These are phyloP conservation scores for Pangasius larnaudii DNA, from an alignment of 2,797 vertebrate species.

Conservation along the genomic window DNA sequence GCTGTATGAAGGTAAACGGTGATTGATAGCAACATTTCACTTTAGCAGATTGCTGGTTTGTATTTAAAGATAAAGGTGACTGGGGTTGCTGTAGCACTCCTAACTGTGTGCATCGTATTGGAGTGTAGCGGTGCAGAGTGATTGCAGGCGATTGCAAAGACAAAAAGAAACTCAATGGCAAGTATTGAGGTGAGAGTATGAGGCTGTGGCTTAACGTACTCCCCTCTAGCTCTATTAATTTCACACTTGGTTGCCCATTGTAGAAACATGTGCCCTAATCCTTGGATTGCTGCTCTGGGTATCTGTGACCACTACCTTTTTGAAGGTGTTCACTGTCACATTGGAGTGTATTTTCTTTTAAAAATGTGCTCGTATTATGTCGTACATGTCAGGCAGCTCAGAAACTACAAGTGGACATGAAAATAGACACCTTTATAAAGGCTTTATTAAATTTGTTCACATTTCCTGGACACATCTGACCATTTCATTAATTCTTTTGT, in stretches of 20 bases:
- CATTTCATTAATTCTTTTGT: not conserved
- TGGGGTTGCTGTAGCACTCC: slow-evolving; percentile 23
- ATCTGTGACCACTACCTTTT: slow-evolving; percentile 45
- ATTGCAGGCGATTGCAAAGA: slow-evolving; percentile 55
- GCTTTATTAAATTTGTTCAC: not conserved
- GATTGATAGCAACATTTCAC: slow-evolving; percentile 57
- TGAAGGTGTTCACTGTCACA: slow-evolving; percentile 30
- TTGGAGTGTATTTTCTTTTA: slow-evolving; percentile 36
- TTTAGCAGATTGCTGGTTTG: slow-evolving; percentile 60
- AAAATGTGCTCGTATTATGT: slow-evolving; percentile 20
- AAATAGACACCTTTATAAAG: slow-evolving; percentile 3
- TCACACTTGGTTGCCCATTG: slow-evolving; percentile 56
- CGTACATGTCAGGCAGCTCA: slow-evolving; percentile 3
- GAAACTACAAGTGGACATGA: slow-evolving; percentile 29
- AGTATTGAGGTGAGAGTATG: slow-evolving; percentile 50
- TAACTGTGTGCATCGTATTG: slow-evolving; percentile 36
- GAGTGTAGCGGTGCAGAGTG: slow-evolving; percentile 19
- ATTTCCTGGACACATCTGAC: not conserved
- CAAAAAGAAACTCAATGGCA: slow-evolving; percentile 65
- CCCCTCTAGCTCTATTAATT: slow-evolving; percentile 56
- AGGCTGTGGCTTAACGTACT: slow-evolving; percentile 48
- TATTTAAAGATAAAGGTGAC: slow-evolving; percentile 14
- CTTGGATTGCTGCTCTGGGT: slow-evolving; percentile 50
- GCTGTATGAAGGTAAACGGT: slow-evolving; percentile 48
- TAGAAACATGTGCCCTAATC: slow-evolving; percentile 55